These are phyloP conservation scores for Vimba vimba DNA, from an alignment of 2,113 vertebrate genomes.

Conservation along the genomic window DNA sequence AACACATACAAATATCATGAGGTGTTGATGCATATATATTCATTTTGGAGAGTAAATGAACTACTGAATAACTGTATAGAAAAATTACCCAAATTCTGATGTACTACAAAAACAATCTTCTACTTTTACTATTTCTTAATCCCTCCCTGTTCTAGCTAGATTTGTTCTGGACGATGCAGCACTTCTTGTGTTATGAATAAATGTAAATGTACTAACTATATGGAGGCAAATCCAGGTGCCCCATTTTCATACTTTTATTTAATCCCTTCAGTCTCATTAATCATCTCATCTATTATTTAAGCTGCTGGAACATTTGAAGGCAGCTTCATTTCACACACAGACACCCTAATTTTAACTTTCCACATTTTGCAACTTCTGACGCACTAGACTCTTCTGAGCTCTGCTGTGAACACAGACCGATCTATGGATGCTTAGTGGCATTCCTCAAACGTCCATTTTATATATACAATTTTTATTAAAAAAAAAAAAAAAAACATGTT, in stretches of 20 bases:
- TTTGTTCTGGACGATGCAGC: too few species aligned
- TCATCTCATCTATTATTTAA: conserved; percentile 38
- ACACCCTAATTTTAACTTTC: conserved; percentile 39
- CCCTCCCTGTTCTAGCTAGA: too few species aligned
- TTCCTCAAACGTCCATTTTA: background rate
- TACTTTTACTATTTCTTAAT: too few species aligned
- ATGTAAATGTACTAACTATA: background rate
- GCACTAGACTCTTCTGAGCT: background rate
- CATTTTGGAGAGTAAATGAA: background rate
- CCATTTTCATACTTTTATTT: conserved; percentile 2
- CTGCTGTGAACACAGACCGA: background rate
- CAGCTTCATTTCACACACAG: conserved; percentile 16
- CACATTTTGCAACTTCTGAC: conserved; percentile 35
- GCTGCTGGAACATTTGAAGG: background rate
- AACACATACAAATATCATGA: background rate
- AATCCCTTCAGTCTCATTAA: conserved; percentile 16
- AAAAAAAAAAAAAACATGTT: background rate
- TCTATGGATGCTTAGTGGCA: background rate
- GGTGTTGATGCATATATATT: background rate
- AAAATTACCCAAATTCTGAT: too few species aligned
- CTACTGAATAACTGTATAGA: background rate
- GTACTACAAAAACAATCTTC: too few species aligned
- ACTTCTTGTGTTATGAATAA: background rate
- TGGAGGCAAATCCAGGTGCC: background rate
- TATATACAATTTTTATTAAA: background rate